phyloP scores from a whole-genome alignment of 2,888 invertebrate genomes.

The Heliconius erato region DNA sequence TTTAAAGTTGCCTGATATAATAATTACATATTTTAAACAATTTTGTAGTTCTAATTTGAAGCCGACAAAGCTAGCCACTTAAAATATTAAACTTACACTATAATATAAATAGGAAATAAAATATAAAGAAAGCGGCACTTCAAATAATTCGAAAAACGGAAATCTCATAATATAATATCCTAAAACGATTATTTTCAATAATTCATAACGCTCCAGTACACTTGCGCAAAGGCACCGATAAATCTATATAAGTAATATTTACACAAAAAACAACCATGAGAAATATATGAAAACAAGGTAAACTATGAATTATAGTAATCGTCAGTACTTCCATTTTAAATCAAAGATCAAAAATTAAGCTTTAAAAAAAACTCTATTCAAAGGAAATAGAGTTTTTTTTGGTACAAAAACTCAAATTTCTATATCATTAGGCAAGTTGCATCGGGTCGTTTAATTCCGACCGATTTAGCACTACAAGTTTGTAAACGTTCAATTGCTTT shows the following conservation, averaged over 20 bases:
- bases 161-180: conserved; percentile 76
- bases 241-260: conserved; percentile 57
- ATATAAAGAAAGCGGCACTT: conserved; percentile 66
- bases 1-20: not conserved
- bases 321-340: conserved; percentile 55
- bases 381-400: conserved; percentile 44
- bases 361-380: conserved; percentile 8
- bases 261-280: conserved; percentile 56
- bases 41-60: not conserved
- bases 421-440: conserved; percentile 83
- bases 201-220: conserved; percentile 70
- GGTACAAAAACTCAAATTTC: conserved; percentile 61
- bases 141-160: conserved; percentile 68
- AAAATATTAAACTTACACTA: not conserved
- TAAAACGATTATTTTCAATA: conserved; percentile 66
- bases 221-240: conserved; percentile 74
- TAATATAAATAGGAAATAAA: conserved; percentile 67
- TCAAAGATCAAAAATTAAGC: not conserved
- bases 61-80: conserved; percentile 8
- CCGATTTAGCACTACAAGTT: conserved; percentile 83
- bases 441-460: conserved; percentile 78
- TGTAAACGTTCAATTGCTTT: conserved; percentile 78
- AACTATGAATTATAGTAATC: conserved; percentile 60
- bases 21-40: not conserved
- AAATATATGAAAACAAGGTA: conserved; percentile 53